Evolutionary conservation across 2,113 vertebrate species (phyloP), one percentile per base, ranked within the genome.

Genomic region (Tachuris rubrigastra): DNA sequence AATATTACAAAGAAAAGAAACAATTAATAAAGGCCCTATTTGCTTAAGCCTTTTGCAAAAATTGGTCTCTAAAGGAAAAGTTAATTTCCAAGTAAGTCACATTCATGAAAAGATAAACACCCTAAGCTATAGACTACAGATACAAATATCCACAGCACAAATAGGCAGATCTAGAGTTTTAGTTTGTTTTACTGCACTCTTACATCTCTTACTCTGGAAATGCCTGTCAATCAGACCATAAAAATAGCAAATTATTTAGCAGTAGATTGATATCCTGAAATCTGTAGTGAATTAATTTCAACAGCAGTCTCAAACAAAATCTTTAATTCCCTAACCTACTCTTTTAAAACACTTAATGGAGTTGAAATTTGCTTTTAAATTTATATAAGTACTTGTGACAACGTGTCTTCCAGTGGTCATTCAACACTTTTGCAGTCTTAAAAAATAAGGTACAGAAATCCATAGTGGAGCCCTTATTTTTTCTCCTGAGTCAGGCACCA

Each of bases 41-140:
- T 94, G 89, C 56, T 92, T 86, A 95, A 92, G 50, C 23, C 52
- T 88, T 85, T 55, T 88, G 72, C 59, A 93, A 85, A 96, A 94
- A 93, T 65, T 89, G 59, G 33, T 93, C 72, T 92, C 52, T 68
- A 75, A 91, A 94, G 90, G 18, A 91, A 88, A 96, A 94, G 77
- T 78, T 92, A 87, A 90, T 93, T 95, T 92, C 65, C 59, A 95
- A 87, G 73, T 87, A 80, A 94, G 59, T 71, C 68, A 83, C 37
- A 63, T 74, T 86, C 88, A 63, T 44, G 33, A 67, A 86, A 93
- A 81, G 49, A 91, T 90, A 89, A 94, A 74, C 42, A 74, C 25
- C 35, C 24, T 76, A 65, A 87, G 82, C 37, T 84, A 30, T 14
- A 80, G 33, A 52, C 9, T 63, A 25, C 33, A 79, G 50, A 71